These are phyloP conservation scores for Protaetia brevitarsis DNA, from an alignment of 1,140 invertebrate genomes.

Conservation along the genomic window DNA sequence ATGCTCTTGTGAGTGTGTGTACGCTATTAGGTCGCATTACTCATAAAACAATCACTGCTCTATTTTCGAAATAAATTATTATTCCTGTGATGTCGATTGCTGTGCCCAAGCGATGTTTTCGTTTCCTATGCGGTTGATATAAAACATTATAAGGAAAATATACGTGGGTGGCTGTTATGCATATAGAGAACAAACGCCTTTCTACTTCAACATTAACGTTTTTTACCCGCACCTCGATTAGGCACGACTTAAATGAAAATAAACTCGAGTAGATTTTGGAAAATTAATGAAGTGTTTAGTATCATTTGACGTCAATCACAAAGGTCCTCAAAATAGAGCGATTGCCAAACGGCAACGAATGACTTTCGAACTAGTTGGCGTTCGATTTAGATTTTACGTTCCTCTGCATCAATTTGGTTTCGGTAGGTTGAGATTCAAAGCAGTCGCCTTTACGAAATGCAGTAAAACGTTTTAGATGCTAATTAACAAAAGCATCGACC, in stretches of 20 bases:
- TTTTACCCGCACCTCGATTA: neutral
- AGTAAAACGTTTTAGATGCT: too few species aligned
- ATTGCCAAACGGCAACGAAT: too few species aligned
- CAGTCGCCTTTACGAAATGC: too few species aligned
- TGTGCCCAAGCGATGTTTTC: neutral
- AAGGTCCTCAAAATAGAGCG: neutral
- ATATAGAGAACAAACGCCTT: neutral
- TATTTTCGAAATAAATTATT: neutral
- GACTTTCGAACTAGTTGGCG: too few species aligned
- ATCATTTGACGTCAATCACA: neutral
- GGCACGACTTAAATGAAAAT: conserved; percentile 4
- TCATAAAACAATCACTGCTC: neutral
- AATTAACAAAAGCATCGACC: too few species aligned
- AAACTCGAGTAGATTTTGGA: neutral
- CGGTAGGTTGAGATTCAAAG: too few species aligned
- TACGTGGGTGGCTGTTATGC: conserved; percentile 7
- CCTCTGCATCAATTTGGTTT: too few species aligned
- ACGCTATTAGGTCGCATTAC: too few species aligned
- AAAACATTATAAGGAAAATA: neutral
- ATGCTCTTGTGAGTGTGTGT: too few species aligned
- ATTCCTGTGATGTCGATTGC: neutral
- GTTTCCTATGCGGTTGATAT: neutral
- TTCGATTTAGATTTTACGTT: too few species aligned
- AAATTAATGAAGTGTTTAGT: neutral
- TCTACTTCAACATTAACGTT: too few species aligned